Evolutionary conservation across 2,797 vertebrate genomes (phyloP).

Genomic region (Coilia nasus): DNA sequence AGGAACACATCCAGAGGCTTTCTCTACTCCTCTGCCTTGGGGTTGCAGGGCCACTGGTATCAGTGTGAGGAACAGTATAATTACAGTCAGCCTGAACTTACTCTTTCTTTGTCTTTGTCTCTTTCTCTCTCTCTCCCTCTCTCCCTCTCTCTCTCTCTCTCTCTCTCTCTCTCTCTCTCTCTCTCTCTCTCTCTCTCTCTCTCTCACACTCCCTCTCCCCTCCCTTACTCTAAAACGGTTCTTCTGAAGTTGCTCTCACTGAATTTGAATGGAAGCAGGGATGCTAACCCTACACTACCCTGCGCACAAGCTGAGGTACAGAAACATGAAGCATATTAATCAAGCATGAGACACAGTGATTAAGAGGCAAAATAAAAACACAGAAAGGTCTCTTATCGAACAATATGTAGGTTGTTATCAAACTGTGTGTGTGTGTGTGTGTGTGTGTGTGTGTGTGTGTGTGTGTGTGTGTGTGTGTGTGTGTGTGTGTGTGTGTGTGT

Average conservation of each 20-base stretch:
- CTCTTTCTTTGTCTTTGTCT: background rate
- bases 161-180: background rate
- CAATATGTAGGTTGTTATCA: too few relatives aligned
- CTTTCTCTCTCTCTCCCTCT: background rate
- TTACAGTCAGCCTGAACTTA: background rate
- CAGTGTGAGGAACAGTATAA: conserved; percentile 6
- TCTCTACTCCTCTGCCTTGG: background rate
- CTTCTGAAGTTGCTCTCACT: background rate
- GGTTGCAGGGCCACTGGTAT: background rate
- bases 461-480: background rate
- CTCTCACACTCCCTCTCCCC: background rate
- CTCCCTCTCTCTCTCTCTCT: background rate
- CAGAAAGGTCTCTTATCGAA: background rate
- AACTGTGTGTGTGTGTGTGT: background rate
- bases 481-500: background rate
- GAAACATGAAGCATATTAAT: background rate
- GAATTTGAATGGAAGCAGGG: background rate
- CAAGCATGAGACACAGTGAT: background rate
- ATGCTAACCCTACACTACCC: too few relatives aligned
- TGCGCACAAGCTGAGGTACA: background rate
- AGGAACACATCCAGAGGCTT: background rate
- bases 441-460: background rate
- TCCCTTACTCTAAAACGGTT: too few relatives aligned
- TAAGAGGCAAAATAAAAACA: background rate
- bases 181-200: background rate